Conservation (phyloP, 2,888 invertebrate species). For the Tholera decimalis region DNA sequence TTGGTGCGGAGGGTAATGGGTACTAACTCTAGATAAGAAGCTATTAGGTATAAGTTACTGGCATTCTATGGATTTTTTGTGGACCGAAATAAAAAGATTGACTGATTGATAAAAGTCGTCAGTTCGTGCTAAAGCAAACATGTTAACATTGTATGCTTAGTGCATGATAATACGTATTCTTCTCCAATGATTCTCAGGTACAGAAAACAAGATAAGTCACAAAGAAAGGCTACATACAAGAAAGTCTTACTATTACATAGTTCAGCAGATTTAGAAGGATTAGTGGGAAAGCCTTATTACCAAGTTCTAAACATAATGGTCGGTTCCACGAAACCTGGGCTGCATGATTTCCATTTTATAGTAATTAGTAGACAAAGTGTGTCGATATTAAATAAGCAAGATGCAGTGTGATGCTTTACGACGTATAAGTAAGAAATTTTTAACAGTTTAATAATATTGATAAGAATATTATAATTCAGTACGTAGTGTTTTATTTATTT, state of each 20-base stretch:
- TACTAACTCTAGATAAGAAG: no score
- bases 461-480: neutral
- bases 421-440: neutral
- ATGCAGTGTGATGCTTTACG: neutral
- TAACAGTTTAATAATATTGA: neutral
- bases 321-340: conserved; percentile 31
- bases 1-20: no score
- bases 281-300: conserved; percentile 43
- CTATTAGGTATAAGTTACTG: no score
- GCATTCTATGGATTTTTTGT: no score
- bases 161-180: neutral
- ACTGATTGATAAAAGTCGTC: no score
- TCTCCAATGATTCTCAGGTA: conserved; percentile 7
- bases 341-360: conserved; percentile 12
- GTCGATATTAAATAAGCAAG: conserved; percentile 8
- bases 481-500: no score
- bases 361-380: conserved; percentile 18
- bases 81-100: no score
- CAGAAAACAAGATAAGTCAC: conserved; percentile 23
- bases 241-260: conserved; percentile 34
- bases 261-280: conserved; percentile 54
- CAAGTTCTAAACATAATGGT: conserved; percentile 53
- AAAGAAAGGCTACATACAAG: conserved; percentile 18
- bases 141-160: no score
- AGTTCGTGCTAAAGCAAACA: no score